These are phyloP conservation scores for Calameuta pallipes DNA, from an alignment of 2,888 invertebrate species.

Conservation along the genomic window DNA sequence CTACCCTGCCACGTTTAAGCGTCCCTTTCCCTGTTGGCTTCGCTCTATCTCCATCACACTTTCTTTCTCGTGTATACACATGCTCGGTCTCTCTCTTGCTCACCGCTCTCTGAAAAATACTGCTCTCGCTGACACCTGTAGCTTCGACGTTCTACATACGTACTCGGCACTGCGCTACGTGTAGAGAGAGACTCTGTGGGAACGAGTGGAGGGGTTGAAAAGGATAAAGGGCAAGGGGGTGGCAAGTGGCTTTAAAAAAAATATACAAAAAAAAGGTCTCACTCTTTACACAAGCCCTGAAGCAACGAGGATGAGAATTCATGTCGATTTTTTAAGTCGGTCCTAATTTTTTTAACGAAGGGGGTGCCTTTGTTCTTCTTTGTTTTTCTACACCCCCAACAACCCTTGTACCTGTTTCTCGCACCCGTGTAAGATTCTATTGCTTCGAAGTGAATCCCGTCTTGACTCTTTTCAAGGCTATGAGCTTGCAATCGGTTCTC, in stretches of 20 bases:
- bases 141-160: slow-evolving; percentile 65
- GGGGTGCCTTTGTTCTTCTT: too few relatives aligned
- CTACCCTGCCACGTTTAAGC: slow-evolving; percentile 44
- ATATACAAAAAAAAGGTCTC: too few relatives aligned
- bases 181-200: slow-evolving; percentile 25
- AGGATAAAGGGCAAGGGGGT: slow-evolving; percentile 1
- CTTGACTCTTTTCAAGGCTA: too few relatives aligned
- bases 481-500: neutral
- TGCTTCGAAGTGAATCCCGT: too few relatives aligned
- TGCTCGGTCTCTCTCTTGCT: slow-evolving; percentile 35
- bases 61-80: neutral
- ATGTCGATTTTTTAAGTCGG: too few relatives aligned
- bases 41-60: neutral
- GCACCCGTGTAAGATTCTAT: too few relatives aligned
- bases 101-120: slow-evolving; percentile 61
- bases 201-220: slow-evolving; percentile 21
- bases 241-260: too few relatives aligned
- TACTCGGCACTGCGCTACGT: slow-evolving; percentile 30
- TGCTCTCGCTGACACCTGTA: slow-evolving; percentile 65
- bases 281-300: too few relatives aligned
- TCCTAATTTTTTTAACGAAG: too few relatives aligned
- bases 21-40: slow-evolving; percentile 32
- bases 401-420: too few relatives aligned
- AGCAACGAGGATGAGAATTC: too few relatives aligned
- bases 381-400: too few relatives aligned